Conservation (phyloP, 2,113 vertebrate species). For the Coptodon bakossiorum region DNA sequence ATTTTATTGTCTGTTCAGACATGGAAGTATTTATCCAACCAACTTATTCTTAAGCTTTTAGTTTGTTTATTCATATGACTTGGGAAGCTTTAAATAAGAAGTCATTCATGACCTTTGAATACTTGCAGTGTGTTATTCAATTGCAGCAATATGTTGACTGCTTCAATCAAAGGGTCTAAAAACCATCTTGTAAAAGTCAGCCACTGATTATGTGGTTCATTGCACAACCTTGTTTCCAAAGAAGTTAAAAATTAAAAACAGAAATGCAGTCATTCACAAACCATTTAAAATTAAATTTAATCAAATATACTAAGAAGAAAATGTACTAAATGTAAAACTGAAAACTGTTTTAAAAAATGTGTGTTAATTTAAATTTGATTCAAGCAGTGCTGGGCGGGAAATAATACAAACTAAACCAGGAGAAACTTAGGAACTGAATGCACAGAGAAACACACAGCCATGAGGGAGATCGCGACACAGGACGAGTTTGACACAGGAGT, state of each 20-base stretch:
- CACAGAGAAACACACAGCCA: not conserved
- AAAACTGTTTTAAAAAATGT: not conserved
- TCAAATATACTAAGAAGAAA: not conserved
- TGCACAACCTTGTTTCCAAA: not conserved
- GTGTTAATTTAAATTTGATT: not conserved
- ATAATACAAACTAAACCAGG: not conserved
- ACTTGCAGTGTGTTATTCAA: not conserved
- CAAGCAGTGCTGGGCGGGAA: not conserved
- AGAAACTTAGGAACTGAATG: not conserved
- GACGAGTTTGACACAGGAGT: not conserved
- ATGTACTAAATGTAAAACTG: not conserved
- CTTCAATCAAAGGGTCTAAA: not conserved
- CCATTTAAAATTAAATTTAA: not conserved
- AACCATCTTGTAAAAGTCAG: not conserved
- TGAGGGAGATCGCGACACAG: not conserved
- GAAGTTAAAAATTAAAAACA: not conserved
- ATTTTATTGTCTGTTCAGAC: not conserved
- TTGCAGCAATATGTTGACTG: not conserved
- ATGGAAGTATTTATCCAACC: not conserved
- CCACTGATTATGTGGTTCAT: not conserved
- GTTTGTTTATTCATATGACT: not conserved
- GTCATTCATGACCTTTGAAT: not conserved
- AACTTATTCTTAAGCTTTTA: not conserved
- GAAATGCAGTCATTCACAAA: not conserved
- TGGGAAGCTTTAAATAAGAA: not conserved